Evolutionary conservation across 2,797 vertebrate species (phyloP).

Genomic region (Sebastes wilsoni): DNA sequence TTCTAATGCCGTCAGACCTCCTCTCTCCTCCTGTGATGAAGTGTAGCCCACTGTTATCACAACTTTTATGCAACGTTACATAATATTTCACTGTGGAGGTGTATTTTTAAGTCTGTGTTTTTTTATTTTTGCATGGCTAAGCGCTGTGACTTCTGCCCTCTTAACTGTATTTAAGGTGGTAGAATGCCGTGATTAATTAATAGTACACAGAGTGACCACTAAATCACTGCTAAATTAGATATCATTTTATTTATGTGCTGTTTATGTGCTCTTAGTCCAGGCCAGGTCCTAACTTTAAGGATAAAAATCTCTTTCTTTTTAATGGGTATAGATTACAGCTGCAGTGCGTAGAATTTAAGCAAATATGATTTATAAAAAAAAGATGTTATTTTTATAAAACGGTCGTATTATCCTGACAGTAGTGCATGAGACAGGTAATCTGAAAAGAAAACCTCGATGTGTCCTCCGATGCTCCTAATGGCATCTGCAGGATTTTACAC

Average conservation of each 20-base stretch:
- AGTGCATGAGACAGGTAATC: too few species aligned
- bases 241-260: background rate
- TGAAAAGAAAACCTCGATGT: too few species aligned
- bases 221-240: background rate
- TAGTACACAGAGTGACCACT: background rate
- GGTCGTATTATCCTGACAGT: too few species aligned
- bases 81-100: slow-evolving; percentile 16
- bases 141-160: background rate
- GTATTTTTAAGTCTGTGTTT: background rate
- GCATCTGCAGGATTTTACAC: too few species aligned
- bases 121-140: background rate
- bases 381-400: too few species aligned
- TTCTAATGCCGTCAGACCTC: background rate
- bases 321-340: background rate
- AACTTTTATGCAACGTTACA: slow-evolving; percentile 25
- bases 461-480: too few species aligned
- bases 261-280: background rate
- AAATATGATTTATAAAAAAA: too few species aligned
- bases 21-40: slow-evolving; percentile 2
- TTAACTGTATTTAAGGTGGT: background rate
- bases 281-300: background rate
- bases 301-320: background rate
- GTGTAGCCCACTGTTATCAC: slow-evolving; percentile 23
- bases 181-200: background rate
- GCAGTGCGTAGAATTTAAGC: too few species aligned